Conservation (phyloP, 2,797 vertebrate species). For the Rhinatrema bivittatum region DNA sequence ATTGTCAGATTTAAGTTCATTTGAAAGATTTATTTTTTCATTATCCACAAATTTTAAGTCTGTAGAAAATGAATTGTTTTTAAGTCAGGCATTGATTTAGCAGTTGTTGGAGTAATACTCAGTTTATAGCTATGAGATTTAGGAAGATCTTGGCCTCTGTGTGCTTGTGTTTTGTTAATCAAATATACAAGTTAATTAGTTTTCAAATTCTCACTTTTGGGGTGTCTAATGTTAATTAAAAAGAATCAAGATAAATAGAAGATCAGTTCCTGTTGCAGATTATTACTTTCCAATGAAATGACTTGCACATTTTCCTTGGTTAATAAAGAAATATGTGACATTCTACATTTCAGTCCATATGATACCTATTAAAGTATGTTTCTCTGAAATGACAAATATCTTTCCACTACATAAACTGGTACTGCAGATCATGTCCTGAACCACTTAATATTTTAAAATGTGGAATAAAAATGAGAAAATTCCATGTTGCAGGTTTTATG, state of each 20-base stretch:
- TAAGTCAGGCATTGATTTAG: no score
- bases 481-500: not conserved
- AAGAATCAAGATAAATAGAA: slow-evolving; percentile 52
- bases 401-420: slow-evolving; percentile 11
- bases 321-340: no score
- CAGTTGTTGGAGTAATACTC: not conserved
- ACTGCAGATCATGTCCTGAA: slow-evolving; percentile 17
- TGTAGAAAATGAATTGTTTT: no score
- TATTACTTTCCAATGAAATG: slow-evolving; percentile 51
- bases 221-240: slow-evolving; percentile 56
- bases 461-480: slow-evolving; percentile 10
- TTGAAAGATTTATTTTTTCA: not conserved
- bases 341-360: slow-evolving; percentile 52
- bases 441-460: slow-evolving; percentile 16
- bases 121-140: slow-evolving; percentile 12
- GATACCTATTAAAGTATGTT: slow-evolving; percentile 24
- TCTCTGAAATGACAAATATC: no score
- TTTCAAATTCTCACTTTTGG: slow-evolving; percentile 36
- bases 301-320: slow-evolving; percentile 50
- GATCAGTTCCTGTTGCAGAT: slow-evolving; percentile 47
- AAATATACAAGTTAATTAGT: slow-evolving; percentile 44
- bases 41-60: not conserved
- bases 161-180: slow-evolving; percentile 14
- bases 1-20: no score
- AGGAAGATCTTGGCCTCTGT: slow-evolving; percentile 5